These are phyloP conservation scores for Orchestia grillus DNA, from an alignment of 1,140 invertebrate genomes.

Conservation along the genomic window DNA sequence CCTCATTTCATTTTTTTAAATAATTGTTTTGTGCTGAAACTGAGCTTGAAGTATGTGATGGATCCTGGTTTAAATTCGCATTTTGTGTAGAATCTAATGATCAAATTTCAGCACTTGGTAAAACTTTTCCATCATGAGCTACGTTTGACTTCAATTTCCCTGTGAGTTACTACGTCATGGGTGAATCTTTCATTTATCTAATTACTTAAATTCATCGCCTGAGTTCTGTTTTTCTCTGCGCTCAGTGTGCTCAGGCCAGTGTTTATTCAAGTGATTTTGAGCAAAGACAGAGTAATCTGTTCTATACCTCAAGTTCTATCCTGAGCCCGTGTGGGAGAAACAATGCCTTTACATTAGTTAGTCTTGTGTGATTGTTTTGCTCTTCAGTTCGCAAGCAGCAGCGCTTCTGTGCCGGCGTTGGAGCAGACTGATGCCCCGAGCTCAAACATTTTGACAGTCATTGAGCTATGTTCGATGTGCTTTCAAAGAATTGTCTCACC, in stretches of 20 bases:
- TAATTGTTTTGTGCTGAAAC: too few relatives aligned
- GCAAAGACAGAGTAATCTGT: neutral
- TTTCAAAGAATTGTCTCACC: neutral
- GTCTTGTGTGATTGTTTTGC: neutral
- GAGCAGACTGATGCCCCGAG: neutral
- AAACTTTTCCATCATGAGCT: too few relatives aligned
- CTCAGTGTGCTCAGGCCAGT: neutral
- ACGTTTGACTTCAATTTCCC: too few relatives aligned
- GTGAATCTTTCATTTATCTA: too few relatives aligned
- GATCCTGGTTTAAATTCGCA: too few relatives aligned
- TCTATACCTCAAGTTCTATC: neutral
- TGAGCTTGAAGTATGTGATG: too few relatives aligned
- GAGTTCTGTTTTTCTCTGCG: too few relatives aligned
- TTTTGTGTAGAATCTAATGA: too few relatives aligned
- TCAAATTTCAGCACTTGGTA: too few relatives aligned
- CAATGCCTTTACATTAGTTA: neutral
- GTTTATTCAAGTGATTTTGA: neutral
- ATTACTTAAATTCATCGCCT: too few relatives aligned
- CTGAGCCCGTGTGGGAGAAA: neutral
- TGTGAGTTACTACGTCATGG: too few relatives aligned
- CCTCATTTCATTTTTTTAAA: too few relatives aligned
- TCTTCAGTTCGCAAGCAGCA: neutral
- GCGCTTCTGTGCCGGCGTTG: neutral
- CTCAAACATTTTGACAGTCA: constrained; percentile 23
- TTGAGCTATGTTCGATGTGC: constrained; percentile 12